A percentile compares a stretch with the other conserved stretches of the same genome.
Evolutionary conservation across 37 sponge, comb jelly and placozoan species (phyloP).

Genomic region (Spongilla lacustris): DNA sequence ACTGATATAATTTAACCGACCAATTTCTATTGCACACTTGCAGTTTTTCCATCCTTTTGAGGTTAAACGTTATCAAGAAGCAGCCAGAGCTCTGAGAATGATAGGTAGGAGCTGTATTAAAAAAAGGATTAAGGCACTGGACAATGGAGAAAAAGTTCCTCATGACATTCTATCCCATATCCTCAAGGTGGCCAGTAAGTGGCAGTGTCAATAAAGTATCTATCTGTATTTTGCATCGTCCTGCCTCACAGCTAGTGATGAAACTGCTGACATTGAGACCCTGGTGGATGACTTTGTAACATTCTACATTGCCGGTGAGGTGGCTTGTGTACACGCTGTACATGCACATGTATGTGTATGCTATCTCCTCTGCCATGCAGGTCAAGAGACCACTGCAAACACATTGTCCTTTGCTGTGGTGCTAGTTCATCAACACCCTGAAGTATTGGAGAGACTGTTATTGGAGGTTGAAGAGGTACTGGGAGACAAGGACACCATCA

Average conservation of each 20-base stretch:
- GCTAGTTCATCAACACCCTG: background rate
- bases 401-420: background rate
- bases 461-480: background rate
- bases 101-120: conserved; percentile 24
- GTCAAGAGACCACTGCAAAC: conserved; percentile 18
- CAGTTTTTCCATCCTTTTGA: conserved; percentile 30
- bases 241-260: background rate
- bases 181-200: conserved; percentile 3
- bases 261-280: background rate
- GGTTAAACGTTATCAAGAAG: conserved; percentile 3
- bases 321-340: background rate
- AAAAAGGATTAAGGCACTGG: conserved; percentile 12
- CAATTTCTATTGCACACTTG: too few species aligned
- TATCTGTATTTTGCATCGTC: too few species aligned
- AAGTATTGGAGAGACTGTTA: background rate
- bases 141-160: conserved; percentile 16
- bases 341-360: background rate
- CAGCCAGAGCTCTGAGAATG: conserved; percentile 10
- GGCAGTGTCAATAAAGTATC: background rate
- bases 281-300: conserved; percentile 32
- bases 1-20: too few species aligned
- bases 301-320: conserved; percentile 23
- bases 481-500: background rate
- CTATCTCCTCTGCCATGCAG: background rate
- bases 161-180: conserved; percentile 15